A percentile compares a stretch with the other conserved stretches of the same genome.
Conservation (phyloP, 2,888 invertebrate genomes). For the Himalopsyche tibetana region DNA sequence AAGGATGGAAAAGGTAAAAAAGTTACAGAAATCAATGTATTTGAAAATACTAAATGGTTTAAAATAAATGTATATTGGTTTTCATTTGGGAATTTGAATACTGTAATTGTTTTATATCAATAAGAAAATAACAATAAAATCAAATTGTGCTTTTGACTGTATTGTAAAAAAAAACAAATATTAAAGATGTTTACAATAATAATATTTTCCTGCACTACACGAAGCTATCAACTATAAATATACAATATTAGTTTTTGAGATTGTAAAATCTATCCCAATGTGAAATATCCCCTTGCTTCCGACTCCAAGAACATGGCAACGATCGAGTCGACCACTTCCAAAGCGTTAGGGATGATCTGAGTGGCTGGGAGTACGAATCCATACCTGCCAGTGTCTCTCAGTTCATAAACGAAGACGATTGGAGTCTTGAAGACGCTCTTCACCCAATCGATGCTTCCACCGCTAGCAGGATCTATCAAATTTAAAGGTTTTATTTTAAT, state of each 20-base stretch:
- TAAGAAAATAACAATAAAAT: too few relatives aligned
- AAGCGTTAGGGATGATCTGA: slow-evolving; percentile 79
- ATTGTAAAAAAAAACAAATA: too few relatives aligned
- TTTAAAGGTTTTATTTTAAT: too few relatives aligned
- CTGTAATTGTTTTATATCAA: too few relatives aligned
- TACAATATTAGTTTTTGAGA: background rate
- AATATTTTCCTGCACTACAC: too few relatives aligned
- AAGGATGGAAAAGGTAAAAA: too few relatives aligned
- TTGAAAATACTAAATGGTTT: too few relatives aligned
- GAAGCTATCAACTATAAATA: background rate
- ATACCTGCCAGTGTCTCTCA: slow-evolving; percentile 81
- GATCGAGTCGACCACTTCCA: slow-evolving; percentile 77
- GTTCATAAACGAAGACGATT: slow-evolving; percentile 71
- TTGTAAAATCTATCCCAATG: slow-evolving; percentile 10
- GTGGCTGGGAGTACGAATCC: slow-evolving; percentile 83
- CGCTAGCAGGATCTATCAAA: slow-evolving; percentile 66
- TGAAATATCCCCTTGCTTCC: background rate
- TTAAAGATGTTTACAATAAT: too few relatives aligned
- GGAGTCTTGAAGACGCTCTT: slow-evolving; percentile 70
- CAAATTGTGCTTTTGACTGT: too few relatives aligned
- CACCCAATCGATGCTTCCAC: slow-evolving; percentile 71
- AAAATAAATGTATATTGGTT: too few relatives aligned
- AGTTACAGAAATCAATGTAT: too few relatives aligned
- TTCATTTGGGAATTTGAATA: too few relatives aligned
- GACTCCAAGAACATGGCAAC: background rate